Base-by-base conservation (phyloP, 2,797 vertebrate species). In the Kryptolebias ocellatus region DNA sequence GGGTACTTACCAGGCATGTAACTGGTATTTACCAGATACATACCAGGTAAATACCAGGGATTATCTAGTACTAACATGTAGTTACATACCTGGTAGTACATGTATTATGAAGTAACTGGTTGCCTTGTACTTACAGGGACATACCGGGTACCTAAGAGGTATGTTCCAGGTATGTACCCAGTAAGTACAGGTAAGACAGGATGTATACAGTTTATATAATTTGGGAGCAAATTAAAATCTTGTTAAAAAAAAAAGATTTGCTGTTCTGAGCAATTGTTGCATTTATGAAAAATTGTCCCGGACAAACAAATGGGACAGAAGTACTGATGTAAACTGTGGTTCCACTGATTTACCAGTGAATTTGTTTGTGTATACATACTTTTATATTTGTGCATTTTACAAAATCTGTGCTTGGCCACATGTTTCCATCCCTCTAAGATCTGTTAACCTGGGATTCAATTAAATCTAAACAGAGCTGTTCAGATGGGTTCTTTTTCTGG, bases 361-460 rank as follows among this genome's bases (percentile, higher is more conserved):
- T 17, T 16, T 46, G 15, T 6, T n/a, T 46, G 5, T 46, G 45
- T 7, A 7, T 2, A 4, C 28, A 29, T 2, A 4, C 1, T 2
- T 15, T 12, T 1, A n/a, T 11, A n/a, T 29, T 3, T n/a, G 4
- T 27, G 29, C 16, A 60, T 10, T 54, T 57, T 31, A 47, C 17
- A 64, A 15, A 58, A 6, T 16, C 27, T 18, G 2, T 44, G 45
- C 14, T 52, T 2, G 17, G 45, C 45, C 15, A 4, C 45, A 17
- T 17, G 45, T 34, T 20, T 34, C 34, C 34, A 34, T 14, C 2
- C 18, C 11, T 67, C 14, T 18, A 50, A 18, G 20, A 14, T 34
- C n/a, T 37, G 55, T 52, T 64, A n/a, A 51, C 18, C 42, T 24
- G 4, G 15, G 46, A 24, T 42, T 64, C 29, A 50, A 49, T 39